Evolutionary conservation across 1,140 invertebrate genomes (phyloP), one percentile per base, ranked within the genome.

Genomic region (Drosophila leontia): DNA sequence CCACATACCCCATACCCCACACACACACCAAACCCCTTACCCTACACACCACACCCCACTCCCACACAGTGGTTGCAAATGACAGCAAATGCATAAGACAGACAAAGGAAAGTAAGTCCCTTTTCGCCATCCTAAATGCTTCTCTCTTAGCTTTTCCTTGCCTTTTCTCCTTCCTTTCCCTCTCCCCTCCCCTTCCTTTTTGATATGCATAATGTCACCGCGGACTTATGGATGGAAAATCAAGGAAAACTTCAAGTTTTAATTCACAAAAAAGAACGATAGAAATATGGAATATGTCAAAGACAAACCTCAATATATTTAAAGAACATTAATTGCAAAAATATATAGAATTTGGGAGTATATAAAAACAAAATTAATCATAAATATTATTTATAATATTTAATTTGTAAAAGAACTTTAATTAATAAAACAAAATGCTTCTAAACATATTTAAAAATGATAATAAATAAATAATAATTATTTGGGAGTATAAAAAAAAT

Each of bases 11-110:
- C n/a, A 50, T 23, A 17, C 29, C 62, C 19, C 13, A 15, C 26
- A 19, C 26, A 15, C 44, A 7, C 11, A 8, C 15, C 29, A 29
- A 29, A 37, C 47, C 19, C 8, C 47, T n/a, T 29, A 19, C 26
- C 62, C 19, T 9, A 15, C 44, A 7, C 11, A 8, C 15, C 29
- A 29, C 37, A 37, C 47, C 19, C 8, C 47, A 32, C 8, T 11
- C 23, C 17, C 26, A 50, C 44, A 75, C 41, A 67, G 56, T 77
- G 63, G 42, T 50, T 77, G 75, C 63, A 77, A 78, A 55, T 78
- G 75, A 78, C 74, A 78, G 74, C 70, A 75, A 62, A 75, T 78
- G 74, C 74, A 77, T 42, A 50, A 69, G 42, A 74, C 64, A 57
- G 75, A 61, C 63, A 78, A 78, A 70, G 56, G 63, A 7, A 61